phyloP scores from a whole-genome alignment of 1,140 invertebrate species.

The Anastrepha obliqua region DNA sequence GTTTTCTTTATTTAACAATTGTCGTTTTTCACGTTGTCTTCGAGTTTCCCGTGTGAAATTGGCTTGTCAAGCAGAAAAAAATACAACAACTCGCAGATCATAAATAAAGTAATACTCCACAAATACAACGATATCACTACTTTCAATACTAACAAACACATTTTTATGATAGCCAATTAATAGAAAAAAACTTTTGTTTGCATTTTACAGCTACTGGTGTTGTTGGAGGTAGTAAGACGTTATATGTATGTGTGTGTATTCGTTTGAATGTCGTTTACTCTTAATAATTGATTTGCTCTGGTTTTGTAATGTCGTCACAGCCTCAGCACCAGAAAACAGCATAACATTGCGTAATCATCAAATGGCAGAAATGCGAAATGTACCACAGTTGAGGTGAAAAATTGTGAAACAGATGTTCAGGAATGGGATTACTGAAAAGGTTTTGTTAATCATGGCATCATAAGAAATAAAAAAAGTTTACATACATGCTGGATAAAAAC shows the following conservation, averaged over 20 bases:
- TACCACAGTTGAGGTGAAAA: neutral
- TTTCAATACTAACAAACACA: neutral
- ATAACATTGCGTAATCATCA: neutral
- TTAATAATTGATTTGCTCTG: constrained; percentile 35
- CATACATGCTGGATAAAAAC: too few species aligned
- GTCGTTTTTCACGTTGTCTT: neutral
- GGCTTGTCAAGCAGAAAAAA: constrained; percentile 23
- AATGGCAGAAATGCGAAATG: neutral
- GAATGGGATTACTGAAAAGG: neutral
- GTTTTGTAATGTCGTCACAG: neutral
- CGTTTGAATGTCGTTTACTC: neutral
- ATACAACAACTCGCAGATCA: neutral
- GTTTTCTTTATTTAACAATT: too few species aligned
- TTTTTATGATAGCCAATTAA: constrained; percentile 20
- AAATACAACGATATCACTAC: neutral
- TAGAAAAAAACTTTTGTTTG: neutral
- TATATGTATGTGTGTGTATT: neutral
- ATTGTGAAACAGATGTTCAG: neutral
- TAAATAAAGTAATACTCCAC: neutral
- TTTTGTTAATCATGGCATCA: too few species aligned
- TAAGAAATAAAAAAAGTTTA: too few species aligned
- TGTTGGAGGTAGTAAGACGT: neutral
- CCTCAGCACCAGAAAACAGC: neutral
- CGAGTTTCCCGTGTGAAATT: constrained; percentile 33
- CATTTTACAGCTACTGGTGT: neutral